These are phyloP conservation scores for Drosophila athabasca DNA, from an alignment of 1,140 invertebrate species.

Conservation along the genomic window DNA sequence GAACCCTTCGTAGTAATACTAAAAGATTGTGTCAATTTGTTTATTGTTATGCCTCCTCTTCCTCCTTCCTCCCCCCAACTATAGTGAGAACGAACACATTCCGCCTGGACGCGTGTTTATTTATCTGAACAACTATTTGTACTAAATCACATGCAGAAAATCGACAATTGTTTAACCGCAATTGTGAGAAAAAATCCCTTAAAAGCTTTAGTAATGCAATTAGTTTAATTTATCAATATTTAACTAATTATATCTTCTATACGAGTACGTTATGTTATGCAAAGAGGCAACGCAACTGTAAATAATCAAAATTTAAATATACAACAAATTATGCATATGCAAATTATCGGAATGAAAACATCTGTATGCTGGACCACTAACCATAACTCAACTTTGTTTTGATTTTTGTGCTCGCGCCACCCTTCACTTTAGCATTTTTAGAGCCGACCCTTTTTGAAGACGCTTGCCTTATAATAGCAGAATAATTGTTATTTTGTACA, in stretches of 20 bases:
- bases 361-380: too few relatives aligned
- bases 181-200: conserved; percentile 34
- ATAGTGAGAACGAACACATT: conserved; percentile 40
- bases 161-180: conserved; percentile 10
- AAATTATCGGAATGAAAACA: too few relatives aligned
- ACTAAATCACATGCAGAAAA: conserved; percentile 27
- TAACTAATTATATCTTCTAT: conserved; percentile 68
- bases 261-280: conserved; percentile 64
- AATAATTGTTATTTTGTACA: too few relatives aligned
- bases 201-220: conserved; percentile 71
- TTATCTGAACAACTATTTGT: conserved; percentile 19
- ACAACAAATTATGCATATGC: conserved; percentile 37
- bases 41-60: conserved; percentile 35
- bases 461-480: too few relatives aligned
- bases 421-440: too few relatives aligned
- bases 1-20: conserved; percentile 28
- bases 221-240: conserved; percentile 71
- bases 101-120: conserved; percentile 35
- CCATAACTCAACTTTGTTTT: too few relatives aligned
- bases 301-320: conserved; percentile 69
- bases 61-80: background rate
- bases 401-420: too few relatives aligned
- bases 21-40: conserved; percentile 48
- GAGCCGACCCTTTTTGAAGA: too few relatives aligned
- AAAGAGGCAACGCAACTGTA: conserved; percentile 65